Conservation (phyloP, 2,797 vertebrate species). For the Hephaestus fuliginosus region DNA sequence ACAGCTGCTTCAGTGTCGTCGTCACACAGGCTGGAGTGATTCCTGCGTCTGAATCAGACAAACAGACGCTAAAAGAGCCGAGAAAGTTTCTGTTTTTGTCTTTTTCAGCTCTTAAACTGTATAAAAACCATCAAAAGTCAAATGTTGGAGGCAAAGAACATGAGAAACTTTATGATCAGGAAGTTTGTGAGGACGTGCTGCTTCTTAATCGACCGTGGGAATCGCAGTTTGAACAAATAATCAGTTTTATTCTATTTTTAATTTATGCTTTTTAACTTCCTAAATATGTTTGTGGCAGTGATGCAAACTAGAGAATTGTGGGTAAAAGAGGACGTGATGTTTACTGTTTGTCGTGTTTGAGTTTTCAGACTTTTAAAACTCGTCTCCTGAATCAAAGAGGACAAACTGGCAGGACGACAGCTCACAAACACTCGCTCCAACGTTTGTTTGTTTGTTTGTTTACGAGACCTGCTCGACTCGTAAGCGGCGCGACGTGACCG, state of each 20-base stretch:
- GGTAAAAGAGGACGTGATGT: not conserved
- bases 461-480: not conserved
- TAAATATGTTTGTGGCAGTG: not conserved
- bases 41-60: not conserved
- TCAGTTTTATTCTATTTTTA: not conserved
- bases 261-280: not conserved
- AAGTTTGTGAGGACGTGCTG: not conserved
- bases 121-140: not conserved
- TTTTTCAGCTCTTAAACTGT: constrained; percentile 1
- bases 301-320: not conserved
- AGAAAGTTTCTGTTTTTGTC: not conserved
- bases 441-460: not conserved
- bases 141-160: constrained; percentile 37
- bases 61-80: not conserved
- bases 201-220: not conserved
- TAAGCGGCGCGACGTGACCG: not conserved
- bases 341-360: no score
- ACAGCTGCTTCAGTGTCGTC: not conserved
- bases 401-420: not conserved
- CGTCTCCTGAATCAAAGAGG: not conserved
- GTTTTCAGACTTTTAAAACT: not conserved
- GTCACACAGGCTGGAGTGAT: not conserved
- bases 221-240: not conserved
- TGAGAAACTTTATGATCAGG: constrained; percentile 7
- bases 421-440: not conserved